Percentiles rank a stretch among this genome's conserved stretches.
These are phyloP conservation scores for Epizoanthus ramosus DNA, from an alignment of 92 coral and sea anemone species.

Conservation along the genomic window DNA sequence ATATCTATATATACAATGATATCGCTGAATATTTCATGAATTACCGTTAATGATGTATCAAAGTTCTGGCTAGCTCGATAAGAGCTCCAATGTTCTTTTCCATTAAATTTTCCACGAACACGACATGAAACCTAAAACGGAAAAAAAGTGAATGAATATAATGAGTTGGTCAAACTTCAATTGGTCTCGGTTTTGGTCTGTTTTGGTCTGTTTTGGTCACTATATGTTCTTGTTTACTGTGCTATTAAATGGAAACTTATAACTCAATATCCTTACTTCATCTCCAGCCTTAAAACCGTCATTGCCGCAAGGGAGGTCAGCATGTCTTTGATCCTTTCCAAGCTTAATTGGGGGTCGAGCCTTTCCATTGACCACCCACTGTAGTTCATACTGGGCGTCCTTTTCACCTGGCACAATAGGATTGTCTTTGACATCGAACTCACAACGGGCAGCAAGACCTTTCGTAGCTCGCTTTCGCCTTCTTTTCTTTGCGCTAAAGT, in stretches of 20 bases:
- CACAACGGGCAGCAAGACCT: slow-evolving; percentile 14
- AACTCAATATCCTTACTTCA: not conserved
- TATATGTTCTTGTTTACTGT: too few species aligned
- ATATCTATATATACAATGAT: too few species aligned
- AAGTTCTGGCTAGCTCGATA: not conserved
- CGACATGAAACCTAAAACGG: not conserved
- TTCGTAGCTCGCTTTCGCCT: slow-evolving; percentile 22
- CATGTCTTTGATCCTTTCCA: slow-evolving; percentile 23
- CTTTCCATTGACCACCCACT: slow-evolving; percentile 24
- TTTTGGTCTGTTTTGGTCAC: too few species aligned
- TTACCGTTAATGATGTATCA: not conserved
- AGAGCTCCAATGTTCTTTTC: slow-evolving; percentile 2
- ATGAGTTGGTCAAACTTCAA: too few species aligned
- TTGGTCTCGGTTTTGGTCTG: too few species aligned
- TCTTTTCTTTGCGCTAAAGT: not conserved
- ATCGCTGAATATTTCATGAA: too few species aligned
- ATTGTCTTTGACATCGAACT: slow-evolving; percentile 23
- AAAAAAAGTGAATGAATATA: too few species aligned
- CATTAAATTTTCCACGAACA: slow-evolving; percentile 1
- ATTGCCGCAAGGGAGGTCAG: slow-evolving; percentile 19
- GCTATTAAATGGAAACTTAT: too few species aligned
- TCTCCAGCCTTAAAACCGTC: slow-evolving; percentile 32
- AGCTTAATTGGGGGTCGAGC: not conserved
- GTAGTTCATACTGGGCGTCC: slow-evolving; percentile 25
- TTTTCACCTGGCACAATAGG: slow-evolving; percentile 1